Percentiles rank a stretch among this genome's conserved stretches.
Evolutionary conservation across 2,113 vertebrate genomes (phyloP).

Genomic region (Podilymbus podiceps): DNA sequence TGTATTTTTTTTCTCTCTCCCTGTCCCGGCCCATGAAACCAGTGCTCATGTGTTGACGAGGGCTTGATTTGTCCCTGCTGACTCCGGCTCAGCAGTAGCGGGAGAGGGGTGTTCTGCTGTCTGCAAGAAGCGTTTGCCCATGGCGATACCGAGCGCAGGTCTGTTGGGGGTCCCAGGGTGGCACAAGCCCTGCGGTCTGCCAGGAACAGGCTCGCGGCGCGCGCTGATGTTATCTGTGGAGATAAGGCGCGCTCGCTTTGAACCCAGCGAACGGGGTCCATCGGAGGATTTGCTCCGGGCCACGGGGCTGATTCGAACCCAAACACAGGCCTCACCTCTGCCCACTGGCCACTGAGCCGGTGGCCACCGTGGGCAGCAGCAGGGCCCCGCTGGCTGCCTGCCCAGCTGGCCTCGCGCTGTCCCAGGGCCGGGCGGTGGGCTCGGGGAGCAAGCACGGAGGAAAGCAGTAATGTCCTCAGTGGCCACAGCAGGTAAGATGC

Average conservation of each 20-base stretch:
- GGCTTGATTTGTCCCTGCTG: background rate
- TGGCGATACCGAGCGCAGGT: rapidly evolving
- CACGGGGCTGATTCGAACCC: rapidly evolving
- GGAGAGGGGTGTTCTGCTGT: background rate
- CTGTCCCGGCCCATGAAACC: too few relatives aligned
- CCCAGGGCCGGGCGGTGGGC: background rate
- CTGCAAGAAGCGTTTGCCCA: background rate
- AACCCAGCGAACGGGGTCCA: background rate
- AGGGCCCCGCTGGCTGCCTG: rapidly evolving
- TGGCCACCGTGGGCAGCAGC: background rate
- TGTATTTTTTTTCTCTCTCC: too few relatives aligned
- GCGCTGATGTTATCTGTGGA: background rate
- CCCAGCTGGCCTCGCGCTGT: rapidly evolving
- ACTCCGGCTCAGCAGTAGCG: background rate
- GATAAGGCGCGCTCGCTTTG: background rate
- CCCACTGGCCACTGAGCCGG: background rate
- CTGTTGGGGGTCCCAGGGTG: background rate
- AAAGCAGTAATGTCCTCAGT: background rate
- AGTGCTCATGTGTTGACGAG: rapidly evolving
- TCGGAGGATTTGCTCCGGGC: background rate
- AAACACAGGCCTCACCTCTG: background rate
- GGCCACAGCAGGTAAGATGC: background rate
- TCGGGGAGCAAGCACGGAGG: background rate
- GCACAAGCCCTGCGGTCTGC: background rate
- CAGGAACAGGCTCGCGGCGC: background rate